These are phyloP conservation scores for Lacerta agilis DNA, from an alignment of 2,797 vertebrate genomes.

Conservation along the genomic window DNA sequence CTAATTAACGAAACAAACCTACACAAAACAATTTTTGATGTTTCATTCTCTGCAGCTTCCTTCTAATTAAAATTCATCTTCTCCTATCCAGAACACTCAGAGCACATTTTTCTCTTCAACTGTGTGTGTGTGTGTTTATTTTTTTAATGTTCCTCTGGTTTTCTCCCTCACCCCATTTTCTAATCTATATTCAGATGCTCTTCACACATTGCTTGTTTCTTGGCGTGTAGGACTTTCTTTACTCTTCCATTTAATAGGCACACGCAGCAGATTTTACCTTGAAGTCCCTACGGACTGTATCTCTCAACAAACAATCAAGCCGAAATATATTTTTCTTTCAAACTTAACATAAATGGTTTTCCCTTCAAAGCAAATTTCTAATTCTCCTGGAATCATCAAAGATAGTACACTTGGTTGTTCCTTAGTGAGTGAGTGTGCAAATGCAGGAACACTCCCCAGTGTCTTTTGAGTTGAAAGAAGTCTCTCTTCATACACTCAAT, in stretches of 20 bases:
- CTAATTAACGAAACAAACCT: background rate
- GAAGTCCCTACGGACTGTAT: background rate
- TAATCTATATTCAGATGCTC: background rate
- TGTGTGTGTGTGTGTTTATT: background rate
- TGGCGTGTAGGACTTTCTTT: background rate
- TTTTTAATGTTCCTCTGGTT: background rate
- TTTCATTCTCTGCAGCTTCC: background rate
- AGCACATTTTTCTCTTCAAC: background rate
- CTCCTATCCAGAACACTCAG: background rate
- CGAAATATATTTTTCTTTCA: background rate
- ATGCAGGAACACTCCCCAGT: background rate
- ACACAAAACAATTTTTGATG: background rate
- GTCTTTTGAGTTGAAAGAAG: background rate
- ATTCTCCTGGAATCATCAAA: background rate
- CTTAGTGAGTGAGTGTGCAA: background rate
- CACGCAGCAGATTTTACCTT: background rate
- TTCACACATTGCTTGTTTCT: background rate
- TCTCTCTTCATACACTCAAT: background rate
- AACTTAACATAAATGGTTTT: background rate
- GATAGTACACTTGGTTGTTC: background rate
- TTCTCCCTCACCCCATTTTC: too few relatives aligned
- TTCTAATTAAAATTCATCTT: background rate
- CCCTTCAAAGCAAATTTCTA: background rate
- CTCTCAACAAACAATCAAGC: background rate
- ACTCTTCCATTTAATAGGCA: background rate